phyloP scores from a whole-genome alignment of 2,113 vertebrate species.

The Melozone crissalis region DNA sequence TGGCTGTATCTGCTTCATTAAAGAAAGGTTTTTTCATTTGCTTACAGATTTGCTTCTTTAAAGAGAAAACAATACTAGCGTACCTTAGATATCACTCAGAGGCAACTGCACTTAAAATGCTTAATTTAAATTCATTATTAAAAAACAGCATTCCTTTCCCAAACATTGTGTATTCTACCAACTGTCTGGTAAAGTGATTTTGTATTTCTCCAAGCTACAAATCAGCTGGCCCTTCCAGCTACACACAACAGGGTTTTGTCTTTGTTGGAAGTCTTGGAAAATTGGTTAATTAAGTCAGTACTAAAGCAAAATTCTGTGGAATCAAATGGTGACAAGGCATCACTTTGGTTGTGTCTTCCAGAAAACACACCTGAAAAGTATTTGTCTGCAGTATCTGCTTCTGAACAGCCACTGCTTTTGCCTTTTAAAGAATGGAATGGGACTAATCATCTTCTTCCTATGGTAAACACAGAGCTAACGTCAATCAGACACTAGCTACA shows the following conservation, averaged over 20 bases:
- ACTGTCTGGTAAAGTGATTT: neutral
- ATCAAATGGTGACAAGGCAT: neutral
- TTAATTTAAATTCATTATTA: neutral
- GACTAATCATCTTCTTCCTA: slow-evolving; percentile 72
- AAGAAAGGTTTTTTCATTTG: neutral
- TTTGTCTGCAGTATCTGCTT: slow-evolving; percentile 60
- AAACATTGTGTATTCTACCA: neutral
- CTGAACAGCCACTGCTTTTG: slow-evolving; percentile 63
- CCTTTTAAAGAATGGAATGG: slow-evolving; percentile 60
- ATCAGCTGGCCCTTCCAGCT: neutral
- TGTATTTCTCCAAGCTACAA: neutral
- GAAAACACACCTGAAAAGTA: slow-evolving; percentile 65
- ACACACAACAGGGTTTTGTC: neutral
- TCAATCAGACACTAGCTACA: neutral
- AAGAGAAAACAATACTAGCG: neutral
- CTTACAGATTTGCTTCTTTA: neutral
- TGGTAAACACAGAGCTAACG: slow-evolving; percentile 66
- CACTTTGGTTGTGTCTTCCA: slow-evolving; percentile 69
- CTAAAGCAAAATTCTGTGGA: neutral
- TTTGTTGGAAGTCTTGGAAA: neutral
- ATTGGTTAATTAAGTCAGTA: neutral
- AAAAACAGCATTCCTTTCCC: neutral
- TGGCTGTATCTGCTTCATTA: neutral
- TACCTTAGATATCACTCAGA: neutral
- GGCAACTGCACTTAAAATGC: neutral